phyloP scores from a whole-genome alignment of 2,888 invertebrate species.

The Cyrtodaria siliqua region DNA sequence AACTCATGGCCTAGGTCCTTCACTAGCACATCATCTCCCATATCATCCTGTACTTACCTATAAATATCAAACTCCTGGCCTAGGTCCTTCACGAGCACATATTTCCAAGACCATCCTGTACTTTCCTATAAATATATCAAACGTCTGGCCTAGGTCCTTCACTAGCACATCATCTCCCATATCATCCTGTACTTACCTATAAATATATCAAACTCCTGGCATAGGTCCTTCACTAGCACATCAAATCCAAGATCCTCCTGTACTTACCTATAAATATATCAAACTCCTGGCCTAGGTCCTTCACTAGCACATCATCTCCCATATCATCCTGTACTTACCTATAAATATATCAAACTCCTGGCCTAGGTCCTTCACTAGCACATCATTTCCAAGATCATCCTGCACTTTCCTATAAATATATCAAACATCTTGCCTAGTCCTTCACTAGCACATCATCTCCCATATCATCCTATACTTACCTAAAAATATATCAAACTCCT shows the following conservation, averaged over 20 bases:
- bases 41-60: conserved; percentile 55
- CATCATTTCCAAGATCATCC: conserved; percentile 33
- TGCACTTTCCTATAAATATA: conserved; percentile 55
- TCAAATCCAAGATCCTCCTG: conserved; percentile 41
- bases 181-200: no score
- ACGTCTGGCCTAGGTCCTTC: conserved; percentile 43
- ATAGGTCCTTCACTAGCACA: conserved; percentile 36
- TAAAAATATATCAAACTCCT: conserved; percentile 63
- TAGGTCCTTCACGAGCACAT: conserved; percentile 48
- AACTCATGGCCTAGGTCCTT: conserved; percentile 48
- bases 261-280: conserved; percentile 62
- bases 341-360: conserved; percentile 64
- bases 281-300: conserved; percentile 51
- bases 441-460: conserved; percentile 37
- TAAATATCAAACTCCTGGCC: conserved; percentile 60
- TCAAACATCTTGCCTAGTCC: conserved; percentile 57
- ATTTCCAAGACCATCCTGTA: no score
- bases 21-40: conserved; percentile 38
- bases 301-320: conserved; percentile 40
- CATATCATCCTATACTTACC: no score
- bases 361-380: conserved; percentile 33
- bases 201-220: conserved; percentile 61
- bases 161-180: conserved; percentile 42
- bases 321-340: conserved; percentile 48
- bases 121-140: conserved; percentile 61